Percentiles rank a stretch among this genome's conserved stretches.
Conservation (phyloP, 2,113 vertebrate species). For the Sebastes fasciatus region DNA sequence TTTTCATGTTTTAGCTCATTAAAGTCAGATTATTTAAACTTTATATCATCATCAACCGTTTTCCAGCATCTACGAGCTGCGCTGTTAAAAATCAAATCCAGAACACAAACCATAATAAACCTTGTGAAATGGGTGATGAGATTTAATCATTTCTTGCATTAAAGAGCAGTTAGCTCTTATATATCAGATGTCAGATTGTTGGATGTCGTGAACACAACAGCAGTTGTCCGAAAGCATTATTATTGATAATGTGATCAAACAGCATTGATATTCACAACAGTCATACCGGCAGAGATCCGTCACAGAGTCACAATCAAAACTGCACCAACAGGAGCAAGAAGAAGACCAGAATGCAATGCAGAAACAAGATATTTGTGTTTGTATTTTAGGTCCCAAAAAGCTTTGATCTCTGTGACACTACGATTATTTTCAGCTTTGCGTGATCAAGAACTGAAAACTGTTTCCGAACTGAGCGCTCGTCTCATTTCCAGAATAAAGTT, state of each 20-base stretch:
- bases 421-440: too few relatives aligned
- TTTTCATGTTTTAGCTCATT: too few relatives aligned
- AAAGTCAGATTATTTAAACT: too few relatives aligned
- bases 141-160: background rate
- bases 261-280: background rate
- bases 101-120: too few relatives aligned
- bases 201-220: background rate
- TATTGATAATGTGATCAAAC: background rate
- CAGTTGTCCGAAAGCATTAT: background rate
- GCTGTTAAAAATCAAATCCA: too few relatives aligned
- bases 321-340: background rate
- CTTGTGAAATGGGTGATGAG: too few relatives aligned
- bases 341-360: background rate
- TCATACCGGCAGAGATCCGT: background rate
- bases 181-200: background rate
- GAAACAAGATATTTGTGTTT: background rate
- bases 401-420: background rate
- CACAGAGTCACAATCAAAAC: background rate
- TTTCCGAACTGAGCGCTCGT: background rate
- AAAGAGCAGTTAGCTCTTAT: background rate
- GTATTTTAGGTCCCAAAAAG: too few relatives aligned
- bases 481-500: background rate
- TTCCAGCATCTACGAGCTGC: too few relatives aligned
- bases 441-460: background rate
- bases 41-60: too few relatives aligned